Percentiles rank a stretch among this genome's conserved stretches.
Evolutionary conservation across 2,113 vertebrate species (phyloP).

Genomic region (Varanus komodoensis): DNA sequence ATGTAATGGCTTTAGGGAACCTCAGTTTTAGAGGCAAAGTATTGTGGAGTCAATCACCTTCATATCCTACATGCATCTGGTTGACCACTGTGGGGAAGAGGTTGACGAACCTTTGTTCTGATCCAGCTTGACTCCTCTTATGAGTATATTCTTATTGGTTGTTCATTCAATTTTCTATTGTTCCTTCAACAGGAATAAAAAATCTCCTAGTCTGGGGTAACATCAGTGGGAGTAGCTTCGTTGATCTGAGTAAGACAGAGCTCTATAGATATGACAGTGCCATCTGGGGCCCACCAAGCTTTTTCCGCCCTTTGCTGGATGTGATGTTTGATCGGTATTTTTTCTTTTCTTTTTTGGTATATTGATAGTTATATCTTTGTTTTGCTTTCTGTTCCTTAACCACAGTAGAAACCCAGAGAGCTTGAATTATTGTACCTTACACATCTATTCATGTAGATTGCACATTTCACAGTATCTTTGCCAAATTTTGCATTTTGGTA

Average conservation of each 20-base stretch:
- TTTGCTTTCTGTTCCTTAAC: neutral
- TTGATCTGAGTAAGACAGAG: conserved; percentile 87
- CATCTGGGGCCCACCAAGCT: conserved; percentile 83
- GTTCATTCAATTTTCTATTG: conserved; percentile 40
- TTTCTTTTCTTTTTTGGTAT: conserved; percentile 16
- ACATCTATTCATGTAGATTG: neutral
- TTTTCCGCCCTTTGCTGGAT: conserved; percentile 74
- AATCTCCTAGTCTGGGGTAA: conserved; percentile 94
- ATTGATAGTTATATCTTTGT: conserved; percentile 9
- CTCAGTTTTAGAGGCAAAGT: neutral
- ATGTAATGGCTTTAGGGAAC: too few species aligned
- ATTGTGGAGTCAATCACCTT: neutral
- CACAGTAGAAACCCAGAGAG: neutral
- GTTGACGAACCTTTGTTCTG: neutral
- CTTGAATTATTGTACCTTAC: neutral
- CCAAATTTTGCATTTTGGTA: neutral
- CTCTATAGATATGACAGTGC: conserved; percentile 82
- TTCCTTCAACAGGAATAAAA: conserved; percentile 80
- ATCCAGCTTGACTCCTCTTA: neutral
- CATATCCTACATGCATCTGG: neutral
- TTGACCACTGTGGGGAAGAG: neutral
- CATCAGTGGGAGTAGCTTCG: conserved; percentile 82
- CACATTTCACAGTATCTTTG: neutral
- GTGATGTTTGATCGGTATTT: conserved; percentile 86
- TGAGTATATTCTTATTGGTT: neutral